These are phyloP conservation scores for Poeciliopsis turrubarensis DNA, from an alignment of 2,113 vertebrate species.

Conservation along the genomic window DNA sequence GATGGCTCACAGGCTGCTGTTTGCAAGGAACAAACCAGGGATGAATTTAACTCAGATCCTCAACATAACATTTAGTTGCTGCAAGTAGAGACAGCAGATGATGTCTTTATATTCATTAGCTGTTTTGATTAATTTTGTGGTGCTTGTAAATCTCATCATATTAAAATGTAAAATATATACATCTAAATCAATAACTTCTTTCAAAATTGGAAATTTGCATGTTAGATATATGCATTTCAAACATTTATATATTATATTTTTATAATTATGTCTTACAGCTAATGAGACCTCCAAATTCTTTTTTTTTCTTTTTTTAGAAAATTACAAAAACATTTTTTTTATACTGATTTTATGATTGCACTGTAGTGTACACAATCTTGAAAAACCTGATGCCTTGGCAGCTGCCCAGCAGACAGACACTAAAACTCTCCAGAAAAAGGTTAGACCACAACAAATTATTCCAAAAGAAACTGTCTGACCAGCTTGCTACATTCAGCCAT, in stretches of 20 bases:
- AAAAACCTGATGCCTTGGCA: background rate
- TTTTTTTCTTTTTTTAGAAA: background rate
- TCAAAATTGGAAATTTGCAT: no score
- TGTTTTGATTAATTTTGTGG: constrained; percentile 1
- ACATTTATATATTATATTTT: background rate
- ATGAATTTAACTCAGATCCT: constrained; percentile 45
- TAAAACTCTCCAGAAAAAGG: background rate
- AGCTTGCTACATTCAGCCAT: background rate
- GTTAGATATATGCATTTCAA: no score
- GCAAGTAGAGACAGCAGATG: background rate
- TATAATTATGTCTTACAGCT: background rate
- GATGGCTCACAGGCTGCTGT: constrained; percentile 52
- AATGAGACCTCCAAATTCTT: background rate
- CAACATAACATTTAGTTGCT: constrained; percentile 14
- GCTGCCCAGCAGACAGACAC: background rate
- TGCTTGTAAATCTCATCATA: background rate
- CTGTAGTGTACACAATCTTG: no score
- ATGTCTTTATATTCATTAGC: background rate
- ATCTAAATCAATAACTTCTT: background rate
- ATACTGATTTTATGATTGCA: no score
- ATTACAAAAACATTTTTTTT: no score
- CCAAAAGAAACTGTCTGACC: background rate
- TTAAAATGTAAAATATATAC: background rate
- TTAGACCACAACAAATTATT: background rate
- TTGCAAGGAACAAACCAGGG: constrained; percentile 36